Base-by-base conservation (phyloP, 1,140 invertebrate genomes). In the Anagrus nilaparvatae region DNA sequence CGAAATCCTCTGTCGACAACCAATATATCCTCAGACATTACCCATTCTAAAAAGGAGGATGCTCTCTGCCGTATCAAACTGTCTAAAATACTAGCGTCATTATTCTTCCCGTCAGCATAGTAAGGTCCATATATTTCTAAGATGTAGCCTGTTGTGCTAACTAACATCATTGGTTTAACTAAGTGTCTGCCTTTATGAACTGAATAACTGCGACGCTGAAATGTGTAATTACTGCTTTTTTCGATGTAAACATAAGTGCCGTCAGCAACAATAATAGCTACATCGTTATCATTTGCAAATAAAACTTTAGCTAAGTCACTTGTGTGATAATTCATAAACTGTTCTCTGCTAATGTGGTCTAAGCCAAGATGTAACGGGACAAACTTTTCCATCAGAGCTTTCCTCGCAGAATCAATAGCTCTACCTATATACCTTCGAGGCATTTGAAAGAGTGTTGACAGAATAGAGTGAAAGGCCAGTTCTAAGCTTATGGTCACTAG, bases 391-490 rank as follows among this genome's bases (percentile, higher is more conserved):
- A 39, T 39, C 4, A 39, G 17, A 12, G 24, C 14, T 29, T 39
- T 17, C n/a, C 18, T 28, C 3, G 16, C 27, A 17, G 37, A 29
- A 14, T 29, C 24, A 29, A 30, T 39, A 28, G 37, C 17, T 39
- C 19, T 39, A 18, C 37, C 25, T 8, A 39, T 29, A 29, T 9
- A 28, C 12, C 17, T 39, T 29, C 18, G 17, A 7, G 37, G 13
- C 13, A 39, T 18, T 12, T 29, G 10, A 30, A 40, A 32, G n/a
- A 40, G 29, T 14, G 39, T 40, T 21, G 29, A 21, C 12, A 40
- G 29, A 16, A 40, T 40, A 29, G 37, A 39, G 21, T 39, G 38
- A 14, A 30, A n/a, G n/a, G n/a, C n/a, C n/a, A n/a, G n/a, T n/a
- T n/a, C n/a, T n/a, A n/a, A n/a, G n/a, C n/a, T n/a, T n/a, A n/a